These are phyloP conservation scores for Parnassius mnemosyne DNA, from an alignment of 2,888 invertebrate species.

Conservation along the genomic window DNA sequence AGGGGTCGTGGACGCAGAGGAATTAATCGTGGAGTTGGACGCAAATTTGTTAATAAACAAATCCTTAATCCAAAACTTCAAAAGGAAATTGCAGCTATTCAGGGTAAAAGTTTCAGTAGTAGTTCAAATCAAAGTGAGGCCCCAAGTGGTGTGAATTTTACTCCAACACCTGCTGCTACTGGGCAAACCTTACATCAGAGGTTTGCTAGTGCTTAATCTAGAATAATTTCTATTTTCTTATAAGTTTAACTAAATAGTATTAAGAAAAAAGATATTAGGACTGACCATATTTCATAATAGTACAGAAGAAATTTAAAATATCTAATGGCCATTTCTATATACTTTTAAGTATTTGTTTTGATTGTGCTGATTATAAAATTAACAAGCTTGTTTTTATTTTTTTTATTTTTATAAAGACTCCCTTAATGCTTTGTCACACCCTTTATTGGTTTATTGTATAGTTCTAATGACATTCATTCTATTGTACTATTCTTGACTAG, in stretches of 20 bases:
- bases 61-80: slow-evolving; percentile 66
- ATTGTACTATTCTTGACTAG: background rate
- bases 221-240: slow-evolving; percentile 16
- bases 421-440: background rate
- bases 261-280: background rate
- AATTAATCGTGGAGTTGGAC: slow-evolving; percentile 54
- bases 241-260: background rate
- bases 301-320: slow-evolving; percentile 14
- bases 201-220: slow-evolving; percentile 57
- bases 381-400: background rate
- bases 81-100: slow-evolving; percentile 71
- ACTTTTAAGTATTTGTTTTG: slow-evolving; percentile 4
- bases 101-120: slow-evolving; percentile 56
- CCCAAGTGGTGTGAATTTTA: slow-evolving; percentile 40
- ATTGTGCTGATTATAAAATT: slow-evolving; percentile 6
- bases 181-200: slow-evolving; percentile 68
- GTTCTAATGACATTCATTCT: no score
- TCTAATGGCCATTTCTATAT: background rate
- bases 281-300: slow-evolving; percentile 12
- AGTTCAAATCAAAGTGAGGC: slow-evolving; percentile 36
- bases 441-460: no score
- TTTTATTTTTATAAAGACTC: background rate
- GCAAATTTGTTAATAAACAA: slow-evolving; percentile 66
- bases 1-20: slow-evolving; percentile 58
- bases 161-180: slow-evolving; percentile 46